Conservation (phyloP, 2,888 invertebrate genomes). For the Corbicula japonica region DNA sequence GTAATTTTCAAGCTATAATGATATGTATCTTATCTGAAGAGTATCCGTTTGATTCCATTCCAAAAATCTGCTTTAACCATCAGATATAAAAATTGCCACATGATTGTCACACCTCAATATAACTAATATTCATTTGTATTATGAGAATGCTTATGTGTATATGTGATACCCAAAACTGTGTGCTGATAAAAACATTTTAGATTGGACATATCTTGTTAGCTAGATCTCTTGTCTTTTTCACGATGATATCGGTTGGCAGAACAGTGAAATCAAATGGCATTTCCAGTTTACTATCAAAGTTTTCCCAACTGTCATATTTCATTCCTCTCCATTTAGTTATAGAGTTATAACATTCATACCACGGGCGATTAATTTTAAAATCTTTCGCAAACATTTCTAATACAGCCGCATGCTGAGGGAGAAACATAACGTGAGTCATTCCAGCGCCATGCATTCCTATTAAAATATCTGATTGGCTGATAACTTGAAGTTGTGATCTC, state of each 20-base stretch:
- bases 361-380: slow-evolving; percentile 68
- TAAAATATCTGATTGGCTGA: slow-evolving; percentile 77
- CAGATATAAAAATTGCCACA: too few relatives aligned
- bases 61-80: too few relatives aligned
- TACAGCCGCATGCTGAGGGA: slow-evolving; percentile 77
- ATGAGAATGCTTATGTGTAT: too few relatives aligned
- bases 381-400: slow-evolving; percentile 77
- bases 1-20: too few relatives aligned
- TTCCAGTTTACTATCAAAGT: slow-evolving; percentile 64
- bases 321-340: slow-evolving; percentile 79
- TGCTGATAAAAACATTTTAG: too few relatives aligned
- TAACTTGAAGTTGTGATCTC: slow-evolving; percentile 74
- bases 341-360: slow-evolving; percentile 73
- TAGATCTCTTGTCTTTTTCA: slow-evolving; percentile 46
- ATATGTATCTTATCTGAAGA: too few relatives aligned
- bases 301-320: slow-evolving; percentile 76
- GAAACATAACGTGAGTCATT: slow-evolving; percentile 79
- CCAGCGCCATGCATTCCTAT: slow-evolving; percentile 85
- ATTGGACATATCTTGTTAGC: slow-evolving; percentile 38
- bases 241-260: slow-evolving; percentile 59
- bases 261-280: slow-evolving; percentile 60
- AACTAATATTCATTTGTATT: too few relatives aligned
- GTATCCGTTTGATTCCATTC: too few relatives aligned
- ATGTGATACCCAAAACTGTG: too few relatives aligned
- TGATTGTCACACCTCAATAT: too few relatives aligned